Conservation (phyloP, 2,888 invertebrate genomes). For the Hermaeophaga mercurialis region DNA sequence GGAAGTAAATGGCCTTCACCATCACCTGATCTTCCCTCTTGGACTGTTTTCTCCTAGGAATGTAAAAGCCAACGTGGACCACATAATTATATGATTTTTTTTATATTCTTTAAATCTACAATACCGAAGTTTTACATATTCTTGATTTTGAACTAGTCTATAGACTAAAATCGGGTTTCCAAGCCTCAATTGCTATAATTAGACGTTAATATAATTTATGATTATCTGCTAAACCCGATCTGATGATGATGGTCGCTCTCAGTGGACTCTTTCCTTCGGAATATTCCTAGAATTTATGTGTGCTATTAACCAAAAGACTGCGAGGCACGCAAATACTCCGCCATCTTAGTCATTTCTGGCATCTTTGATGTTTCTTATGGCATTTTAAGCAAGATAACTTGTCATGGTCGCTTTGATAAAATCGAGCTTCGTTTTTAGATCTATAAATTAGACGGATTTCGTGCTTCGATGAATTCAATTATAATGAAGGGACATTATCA, state of each 20-base stretch:
- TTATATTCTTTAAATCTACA: no score
- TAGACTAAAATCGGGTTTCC: constrained; percentile 11
- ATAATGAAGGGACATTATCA: no score
- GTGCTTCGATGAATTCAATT: no score
- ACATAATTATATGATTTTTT: no score
- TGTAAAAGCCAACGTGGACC: no score
- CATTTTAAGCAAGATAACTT: constrained; percentile 14
- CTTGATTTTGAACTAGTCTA: constrained; percentile 3
- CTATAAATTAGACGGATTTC: no score
- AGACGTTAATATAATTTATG: constrained; percentile 18
- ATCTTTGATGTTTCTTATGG: constrained; percentile 18
- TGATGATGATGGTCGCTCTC: constrained; percentile 1
- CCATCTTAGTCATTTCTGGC: constrained; percentile 14
- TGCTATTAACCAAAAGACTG: constrained; percentile 25
- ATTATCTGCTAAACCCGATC: constrained; percentile 15
- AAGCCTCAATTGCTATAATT: constrained; percentile 12
- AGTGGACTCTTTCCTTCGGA: constrained; percentile 6
- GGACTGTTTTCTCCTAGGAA: no score
- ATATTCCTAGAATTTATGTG: constrained; percentile 30
- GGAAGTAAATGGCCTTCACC: no score
- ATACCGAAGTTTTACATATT: no score
- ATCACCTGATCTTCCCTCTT: no score
- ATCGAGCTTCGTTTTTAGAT: neutral
- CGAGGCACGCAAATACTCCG: constrained; percentile 12
- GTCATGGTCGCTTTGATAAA: neutral